Percentiles rank a stretch among this genome's conserved stretches.
These are phyloP conservation scores for Morus bassanus DNA, from an alignment of 2,797 vertebrate genomes.

Conservation along the genomic window DNA sequence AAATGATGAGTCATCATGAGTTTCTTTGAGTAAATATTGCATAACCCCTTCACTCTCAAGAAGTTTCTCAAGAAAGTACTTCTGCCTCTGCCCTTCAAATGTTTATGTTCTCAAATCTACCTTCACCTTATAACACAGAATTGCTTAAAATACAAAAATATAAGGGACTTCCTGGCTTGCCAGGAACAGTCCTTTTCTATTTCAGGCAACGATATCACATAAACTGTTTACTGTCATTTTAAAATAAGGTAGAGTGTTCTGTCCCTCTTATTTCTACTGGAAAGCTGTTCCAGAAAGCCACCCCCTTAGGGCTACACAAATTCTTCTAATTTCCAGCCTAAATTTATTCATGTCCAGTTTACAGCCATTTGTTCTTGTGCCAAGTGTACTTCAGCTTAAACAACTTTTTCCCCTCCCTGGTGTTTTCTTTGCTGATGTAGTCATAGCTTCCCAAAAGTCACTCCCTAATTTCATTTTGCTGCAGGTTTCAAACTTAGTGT, in stretches of 20 bases:
- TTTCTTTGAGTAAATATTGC: conserved; percentile 8
- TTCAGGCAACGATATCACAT: not conserved
- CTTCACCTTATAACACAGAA: not conserved
- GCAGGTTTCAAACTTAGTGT: not conserved
- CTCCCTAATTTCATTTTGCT: not conserved
- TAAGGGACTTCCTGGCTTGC: not conserved
- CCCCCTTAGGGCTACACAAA: not conserved
- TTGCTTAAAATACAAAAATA: conserved; percentile 16
- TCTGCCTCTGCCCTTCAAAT: conserved; percentile 10
- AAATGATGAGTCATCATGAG: not conserved
- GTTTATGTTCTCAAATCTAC: not conserved
- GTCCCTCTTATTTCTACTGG: not conserved
- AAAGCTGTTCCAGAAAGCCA: conserved; percentile 39
- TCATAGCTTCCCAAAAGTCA: not conserved
- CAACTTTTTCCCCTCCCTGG: not conserved
- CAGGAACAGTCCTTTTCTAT: not conserved
- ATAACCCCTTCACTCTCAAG: not conserved
- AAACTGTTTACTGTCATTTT: not conserved
- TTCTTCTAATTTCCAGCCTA: conserved; percentile 3
- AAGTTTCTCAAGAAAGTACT: not conserved
- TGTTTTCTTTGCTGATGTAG: not conserved
- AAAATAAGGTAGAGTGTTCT: not conserved
- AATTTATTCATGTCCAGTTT: conserved; percentile 33
- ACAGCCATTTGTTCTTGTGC: conserved; percentile 24
- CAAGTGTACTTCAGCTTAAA: conserved; percentile 25